A percentile compares a stretch with the other conserved stretches of the same genome.
Evolutionary conservation across 2,113 vertebrate species (phyloP).

Genomic region (Lepus americanus): DNA sequence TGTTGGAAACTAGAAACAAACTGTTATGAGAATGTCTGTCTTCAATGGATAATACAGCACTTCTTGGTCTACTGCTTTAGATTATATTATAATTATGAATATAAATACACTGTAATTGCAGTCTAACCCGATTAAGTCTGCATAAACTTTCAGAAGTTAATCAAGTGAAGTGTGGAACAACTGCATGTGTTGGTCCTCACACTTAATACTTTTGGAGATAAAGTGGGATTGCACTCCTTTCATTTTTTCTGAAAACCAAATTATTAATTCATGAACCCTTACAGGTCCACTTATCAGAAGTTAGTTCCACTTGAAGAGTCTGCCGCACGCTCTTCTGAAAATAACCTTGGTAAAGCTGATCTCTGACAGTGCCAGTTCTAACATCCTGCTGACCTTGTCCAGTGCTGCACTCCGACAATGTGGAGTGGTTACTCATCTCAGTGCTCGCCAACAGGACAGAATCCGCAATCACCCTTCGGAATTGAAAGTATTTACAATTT

Average conservation of each 20-base stretch:
- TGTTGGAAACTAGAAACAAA: background rate
- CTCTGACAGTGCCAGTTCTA: background rate
- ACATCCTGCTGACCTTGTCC: background rate
- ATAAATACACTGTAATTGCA: slow-evolving; percentile 50
- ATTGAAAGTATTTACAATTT: background rate
- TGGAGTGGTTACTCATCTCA: background rate
- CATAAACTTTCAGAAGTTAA: slow-evolving; percentile 34
- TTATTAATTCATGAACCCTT: slow-evolving; percentile 33
- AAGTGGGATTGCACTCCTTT: background rate
- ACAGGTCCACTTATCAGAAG: background rate
- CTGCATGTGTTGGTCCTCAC: background rate
- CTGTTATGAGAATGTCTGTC: background rate
- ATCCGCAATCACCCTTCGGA: background rate
- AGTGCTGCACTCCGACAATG: background rate
- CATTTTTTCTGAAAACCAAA: slow-evolving; percentile 13
- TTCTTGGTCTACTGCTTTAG: slow-evolving; percentile 43
- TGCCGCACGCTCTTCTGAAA: slow-evolving; percentile 2
- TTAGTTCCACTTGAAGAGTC: slow-evolving; percentile 8
- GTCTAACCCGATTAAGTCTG: slow-evolving; percentile 31
- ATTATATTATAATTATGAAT: slow-evolving; percentile 37
- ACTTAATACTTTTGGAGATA: background rate
- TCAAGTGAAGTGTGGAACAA: background rate
- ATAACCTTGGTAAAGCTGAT: background rate
- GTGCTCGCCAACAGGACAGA: background rate
- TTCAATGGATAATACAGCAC: background rate